A percentile compares a stretch with the other conserved stretches of the same genome.
phyloP scores from a whole-genome alignment of 2,888 invertebrate genomes.

The Orgyia antiqua region DNA sequence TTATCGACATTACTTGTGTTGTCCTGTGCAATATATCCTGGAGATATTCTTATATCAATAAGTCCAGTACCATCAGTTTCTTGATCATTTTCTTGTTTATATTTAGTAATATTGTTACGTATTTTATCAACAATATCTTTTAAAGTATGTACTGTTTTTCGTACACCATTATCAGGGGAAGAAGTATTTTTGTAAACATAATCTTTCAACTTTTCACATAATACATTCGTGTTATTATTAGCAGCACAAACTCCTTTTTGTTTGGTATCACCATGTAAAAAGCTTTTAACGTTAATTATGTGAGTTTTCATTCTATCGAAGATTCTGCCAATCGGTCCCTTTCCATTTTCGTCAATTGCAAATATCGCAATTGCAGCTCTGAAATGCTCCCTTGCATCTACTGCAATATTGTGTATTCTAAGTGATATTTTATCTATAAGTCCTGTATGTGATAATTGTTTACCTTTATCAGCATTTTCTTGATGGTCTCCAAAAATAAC shows the following conservation, averaged over 20 bases:
- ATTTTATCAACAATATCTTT: constrained; percentile 7
- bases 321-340: constrained; percentile 21
- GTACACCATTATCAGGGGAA: constrained; percentile 3
- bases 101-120: constrained; percentile 8
- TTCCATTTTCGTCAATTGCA: constrained; percentile 16
- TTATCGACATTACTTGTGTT: not conserved
- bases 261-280: constrained; percentile 7
- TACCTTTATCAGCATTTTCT: constrained; percentile 4
- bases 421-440: constrained; percentile 19
- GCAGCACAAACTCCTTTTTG: too few relatives aligned
- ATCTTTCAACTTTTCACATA: constrained; percentile 18
- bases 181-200: constrained; percentile 21
- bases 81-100: not conserved
- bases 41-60: constrained; percentile 15
- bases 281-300: constrained; percentile 15
- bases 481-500: constrained; percentile 17
- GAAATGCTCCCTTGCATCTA: constrained; percentile 8
- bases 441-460: constrained; percentile 15
- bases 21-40: constrained; percentile 1
- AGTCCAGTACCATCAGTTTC: constrained; percentile 1
- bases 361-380: constrained; percentile 15
- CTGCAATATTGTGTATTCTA: constrained; percentile 18
- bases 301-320: constrained; percentile 15
- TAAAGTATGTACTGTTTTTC: constrained; percentile 10
- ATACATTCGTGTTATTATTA: constrained; percentile 4